Conservation (phyloP, 2,113 vertebrate species). For the Bothrops jararaca region DNA sequence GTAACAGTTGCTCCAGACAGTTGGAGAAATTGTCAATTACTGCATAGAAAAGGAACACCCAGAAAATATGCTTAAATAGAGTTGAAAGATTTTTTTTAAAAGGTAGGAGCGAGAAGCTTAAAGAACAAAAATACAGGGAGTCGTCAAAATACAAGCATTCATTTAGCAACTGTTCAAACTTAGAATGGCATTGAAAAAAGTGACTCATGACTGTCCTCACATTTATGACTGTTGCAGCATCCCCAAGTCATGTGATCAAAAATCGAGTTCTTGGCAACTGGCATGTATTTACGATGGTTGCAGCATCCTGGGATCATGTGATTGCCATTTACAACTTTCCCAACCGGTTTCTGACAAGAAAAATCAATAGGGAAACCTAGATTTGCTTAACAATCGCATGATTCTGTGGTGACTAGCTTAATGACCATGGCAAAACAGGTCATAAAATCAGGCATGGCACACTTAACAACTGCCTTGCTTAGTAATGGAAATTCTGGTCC, state of each 20-base stretch:
- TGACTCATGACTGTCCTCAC: background rate
- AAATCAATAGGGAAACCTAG: background rate
- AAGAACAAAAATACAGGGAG: background rate
- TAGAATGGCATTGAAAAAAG: background rate
- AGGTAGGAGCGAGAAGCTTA: background rate
- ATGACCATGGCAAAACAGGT: background rate
- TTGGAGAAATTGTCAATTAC: background rate
- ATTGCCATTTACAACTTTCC: background rate
- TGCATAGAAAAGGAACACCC: background rate
- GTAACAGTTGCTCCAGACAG: background rate
- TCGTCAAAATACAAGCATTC: background rate
- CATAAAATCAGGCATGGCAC: background rate
- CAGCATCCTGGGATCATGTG: background rate
- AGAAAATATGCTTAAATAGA: background rate
- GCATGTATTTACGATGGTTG: too few relatives aligned
- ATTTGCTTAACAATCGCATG: background rate
- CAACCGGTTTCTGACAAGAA: background rate
- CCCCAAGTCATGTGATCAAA: background rate
- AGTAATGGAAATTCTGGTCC: background rate
- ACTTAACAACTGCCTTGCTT: background rate
- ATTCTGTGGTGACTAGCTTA: background rate
- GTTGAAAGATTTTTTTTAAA: background rate
- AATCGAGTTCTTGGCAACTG: background rate
- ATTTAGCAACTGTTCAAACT: background rate
- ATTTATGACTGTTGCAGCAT: background rate